These are phyloP conservation scores for Cephus nigrinus DNA, from an alignment of 2,888 invertebrate species.

Conservation along the genomic window DNA sequence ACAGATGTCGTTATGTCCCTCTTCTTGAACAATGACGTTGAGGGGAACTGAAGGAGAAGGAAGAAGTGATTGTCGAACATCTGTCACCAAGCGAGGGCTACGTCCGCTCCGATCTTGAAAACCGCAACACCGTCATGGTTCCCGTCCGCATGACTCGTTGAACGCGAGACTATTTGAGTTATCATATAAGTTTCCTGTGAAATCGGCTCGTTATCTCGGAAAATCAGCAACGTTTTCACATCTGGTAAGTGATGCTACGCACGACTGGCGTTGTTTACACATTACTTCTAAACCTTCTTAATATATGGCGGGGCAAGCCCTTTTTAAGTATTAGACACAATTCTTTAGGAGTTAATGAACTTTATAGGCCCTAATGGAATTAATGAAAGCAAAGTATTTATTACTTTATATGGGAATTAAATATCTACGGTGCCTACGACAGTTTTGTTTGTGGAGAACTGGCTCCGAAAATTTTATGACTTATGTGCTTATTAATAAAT, in stretches of 20 bases:
- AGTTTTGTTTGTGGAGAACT: neutral
- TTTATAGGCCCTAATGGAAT: neutral
- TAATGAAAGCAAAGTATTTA: neutral
- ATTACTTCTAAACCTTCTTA: conserved; percentile 1
- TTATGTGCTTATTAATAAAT: neutral
- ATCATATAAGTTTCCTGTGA: neutral
- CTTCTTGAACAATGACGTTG: conserved; percentile 35
- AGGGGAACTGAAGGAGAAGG: conserved; percentile 34
- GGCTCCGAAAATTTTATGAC: neutral
- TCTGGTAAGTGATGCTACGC: conserved; percentile 33
- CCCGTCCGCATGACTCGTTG: conserved; percentile 49
- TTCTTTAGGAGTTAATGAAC: neutral
- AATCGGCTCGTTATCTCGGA: neutral
- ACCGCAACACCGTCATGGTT: conserved; percentile 57
- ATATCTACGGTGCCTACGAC: neutral
- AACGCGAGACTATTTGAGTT: conserved; percentile 21
- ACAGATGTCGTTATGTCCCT: neutral
- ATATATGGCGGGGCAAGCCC: conserved; percentile 1
- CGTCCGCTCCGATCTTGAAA: conserved; percentile 49
- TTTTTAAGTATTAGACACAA: neutral
- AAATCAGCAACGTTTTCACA: conserved; percentile 16
- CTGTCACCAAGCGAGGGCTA: conserved; percentile 52
- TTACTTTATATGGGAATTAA: neutral
- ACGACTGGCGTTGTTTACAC: conserved; percentile 27
- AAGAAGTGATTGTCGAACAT: conserved; percentile 50